Base-by-base conservation (phyloP, 2,888 invertebrate species). In the Caenorhabditis sp. region DNA sequence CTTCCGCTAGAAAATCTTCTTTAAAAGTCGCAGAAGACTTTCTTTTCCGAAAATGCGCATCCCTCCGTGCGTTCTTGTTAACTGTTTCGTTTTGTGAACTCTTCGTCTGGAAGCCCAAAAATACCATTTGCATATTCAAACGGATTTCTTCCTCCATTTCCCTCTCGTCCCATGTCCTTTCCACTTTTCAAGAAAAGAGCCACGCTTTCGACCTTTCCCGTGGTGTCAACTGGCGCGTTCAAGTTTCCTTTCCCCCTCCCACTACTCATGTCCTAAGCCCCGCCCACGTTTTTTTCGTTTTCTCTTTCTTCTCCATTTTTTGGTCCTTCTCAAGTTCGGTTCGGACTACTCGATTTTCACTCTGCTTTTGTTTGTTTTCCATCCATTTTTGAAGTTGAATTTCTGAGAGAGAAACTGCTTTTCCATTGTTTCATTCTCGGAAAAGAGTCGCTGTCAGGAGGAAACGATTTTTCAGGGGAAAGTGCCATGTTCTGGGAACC, bases 51-150 rank as follows among this genome's bases (percentile, higher is more conserved):
- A 61, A 26, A 18, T 15, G 47, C 24, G 32, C 15, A 8, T 22
- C 18, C 61, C 11, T n/a, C 1, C 2, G 13, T 28, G n/a, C 15
- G 22, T 22, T n/a, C 22, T 8, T 44, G 5, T 24, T 15, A 9
- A 8, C 37, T 40, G 26, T 35, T 56, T 35, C 13, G 40, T 60
- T 37, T 40, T 60, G 20, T 60, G 60, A 60, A 60, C 60, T 60
- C 60, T 24, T 56, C 15, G 18, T 11, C 13, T 32, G n/a, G 4
- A 28, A 18, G 6, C 24, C 40, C 37, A 15, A n/a, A n/a, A n/a
- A n/a, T n/a, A n/a, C n/a, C n/a, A 58, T 58, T 60, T 40, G 40
- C 60, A 60, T 60, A 60, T 60, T 60, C 40, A 60, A n/a, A 32
- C 15, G 8, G 32, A 47, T 47, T 47, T 18, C 47, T 47, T 18